A percentile compares a stretch with the other conserved stretches of the same genome.
These are phyloP conservation scores for Tamias sibiricus DNA, from an alignment of 2,113 vertebrate genomes.

Conservation along the genomic window DNA sequence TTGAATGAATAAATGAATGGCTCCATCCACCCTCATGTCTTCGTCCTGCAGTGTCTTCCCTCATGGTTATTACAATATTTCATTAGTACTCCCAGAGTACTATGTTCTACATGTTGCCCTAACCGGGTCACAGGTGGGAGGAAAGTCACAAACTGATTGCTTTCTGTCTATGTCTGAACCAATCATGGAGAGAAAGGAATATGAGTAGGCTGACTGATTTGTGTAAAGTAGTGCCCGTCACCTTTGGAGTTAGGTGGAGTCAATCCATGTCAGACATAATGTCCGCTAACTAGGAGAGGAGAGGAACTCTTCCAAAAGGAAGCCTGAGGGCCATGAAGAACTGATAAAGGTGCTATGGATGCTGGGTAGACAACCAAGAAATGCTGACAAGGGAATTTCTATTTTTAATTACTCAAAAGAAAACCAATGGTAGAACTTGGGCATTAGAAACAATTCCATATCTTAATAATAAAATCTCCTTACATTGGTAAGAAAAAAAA, in stretches of 20 bases:
- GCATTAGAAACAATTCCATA: conserved; percentile 8
- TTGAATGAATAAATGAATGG: not conserved
- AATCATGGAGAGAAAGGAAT: not conserved
- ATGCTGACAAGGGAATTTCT: not conserved
- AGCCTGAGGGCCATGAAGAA: not conserved
- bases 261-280: not conserved
- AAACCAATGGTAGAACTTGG: not conserved
- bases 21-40: not conserved
- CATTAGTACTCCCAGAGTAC: not conserved
- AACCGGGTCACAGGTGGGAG: not conserved
- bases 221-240: not conserved
- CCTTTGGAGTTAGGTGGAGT: not conserved
- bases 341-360: not conserved
- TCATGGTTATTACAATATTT: not conserved
- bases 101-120: not conserved
- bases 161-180: not conserved
- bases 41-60: not conserved
- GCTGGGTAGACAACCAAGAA: not conserved
- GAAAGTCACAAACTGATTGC: not conserved
- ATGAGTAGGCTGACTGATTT: not conserved
- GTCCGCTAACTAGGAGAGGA: not conserved
- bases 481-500: not conserved
- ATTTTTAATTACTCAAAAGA: not conserved
- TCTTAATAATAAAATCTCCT: not conserved
- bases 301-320: not conserved